Evolutionary conservation across 1,140 invertebrate genomes (phyloP).

Genomic region (Metopolophium dirhodum): DNA sequence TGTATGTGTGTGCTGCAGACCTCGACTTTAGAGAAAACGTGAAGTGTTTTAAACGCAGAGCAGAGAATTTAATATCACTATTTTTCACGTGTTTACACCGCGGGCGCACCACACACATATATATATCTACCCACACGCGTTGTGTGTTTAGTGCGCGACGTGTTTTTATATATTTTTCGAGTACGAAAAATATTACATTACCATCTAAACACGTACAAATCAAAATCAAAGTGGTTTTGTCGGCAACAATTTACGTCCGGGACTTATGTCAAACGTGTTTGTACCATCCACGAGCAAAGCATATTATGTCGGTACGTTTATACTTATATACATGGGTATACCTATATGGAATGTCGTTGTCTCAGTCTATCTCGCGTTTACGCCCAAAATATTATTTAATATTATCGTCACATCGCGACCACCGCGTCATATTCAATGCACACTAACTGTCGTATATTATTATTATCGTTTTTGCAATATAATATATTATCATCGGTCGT

Average conservation of each 20-base stretch:
- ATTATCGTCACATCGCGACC: background rate
- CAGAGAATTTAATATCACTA: background rate
- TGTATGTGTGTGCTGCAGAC: background rate
- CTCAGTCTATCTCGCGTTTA: background rate
- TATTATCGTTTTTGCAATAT: background rate
- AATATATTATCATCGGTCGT: no score
- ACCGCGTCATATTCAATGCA: background rate
- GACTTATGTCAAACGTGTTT: background rate
- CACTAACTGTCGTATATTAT: background rate
- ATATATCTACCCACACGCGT: no score
- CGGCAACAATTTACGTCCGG: background rate
- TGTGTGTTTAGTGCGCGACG: background rate
- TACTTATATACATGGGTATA: no score
- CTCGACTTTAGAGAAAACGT: background rate
- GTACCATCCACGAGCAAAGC: background rate
- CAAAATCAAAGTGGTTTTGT: constrained; percentile 40
- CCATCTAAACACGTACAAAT: constrained; percentile 1
- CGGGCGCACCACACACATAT: no score
- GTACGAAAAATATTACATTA: background rate
- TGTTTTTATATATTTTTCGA: background rate
- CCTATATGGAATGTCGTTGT: background rate
- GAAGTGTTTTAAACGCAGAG: background rate
- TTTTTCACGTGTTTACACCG: background rate
- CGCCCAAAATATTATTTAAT: background rate
- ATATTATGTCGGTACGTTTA: background rate